Evolutionary conservation across 2,888 invertebrate genomes (phyloP), one percentile per base, ranked within the genome.

Genomic region (Linnaemya tessellans): DNA sequence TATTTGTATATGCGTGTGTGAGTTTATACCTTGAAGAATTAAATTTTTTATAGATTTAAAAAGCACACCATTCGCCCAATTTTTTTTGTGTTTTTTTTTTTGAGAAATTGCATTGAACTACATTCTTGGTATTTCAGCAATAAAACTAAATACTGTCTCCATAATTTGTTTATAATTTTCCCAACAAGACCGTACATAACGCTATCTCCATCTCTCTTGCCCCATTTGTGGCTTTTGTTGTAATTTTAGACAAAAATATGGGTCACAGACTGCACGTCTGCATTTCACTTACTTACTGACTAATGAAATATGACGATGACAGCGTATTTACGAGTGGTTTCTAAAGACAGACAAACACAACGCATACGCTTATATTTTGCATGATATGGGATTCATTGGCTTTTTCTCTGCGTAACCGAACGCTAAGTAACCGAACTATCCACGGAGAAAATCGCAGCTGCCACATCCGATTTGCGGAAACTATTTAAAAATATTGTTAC

Each of bases 191-290:
- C 43, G 54, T 82, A 77, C 43, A 77, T 58, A 77, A 56, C 30
- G 70, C 25, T 64, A 46, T 65, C 70, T 68, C 43, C 56, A 35
- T 60, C 3, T 68, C 58, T 8, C 60, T 18, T 68, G 58, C 2
- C 60, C 35, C 43, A 7, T 11, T 22, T 49, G 62, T 38, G 73
- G 73, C 49, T 71, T 81, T 74, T 67, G 62, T 54, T 64, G 70
- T 58, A 80, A 62, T 62, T 84, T 77, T 77, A 74, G 51, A 62
- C 68, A 71, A 49, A 11, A 81, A 84, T 79, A 82, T 85, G 79
- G 84, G 84, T 85, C 84, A 85, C 84, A 85, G 84, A 85, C 84
- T 79, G 68, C 68, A 75, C 68, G 84, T 85, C 84, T 85, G 84
- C 79, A 58, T 67, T 62, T 84, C 54, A 73, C 43, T 43, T 73